Base-by-base conservation (phyloP, 2,888 invertebrate species). In the Lucinisca nassula region DNA sequence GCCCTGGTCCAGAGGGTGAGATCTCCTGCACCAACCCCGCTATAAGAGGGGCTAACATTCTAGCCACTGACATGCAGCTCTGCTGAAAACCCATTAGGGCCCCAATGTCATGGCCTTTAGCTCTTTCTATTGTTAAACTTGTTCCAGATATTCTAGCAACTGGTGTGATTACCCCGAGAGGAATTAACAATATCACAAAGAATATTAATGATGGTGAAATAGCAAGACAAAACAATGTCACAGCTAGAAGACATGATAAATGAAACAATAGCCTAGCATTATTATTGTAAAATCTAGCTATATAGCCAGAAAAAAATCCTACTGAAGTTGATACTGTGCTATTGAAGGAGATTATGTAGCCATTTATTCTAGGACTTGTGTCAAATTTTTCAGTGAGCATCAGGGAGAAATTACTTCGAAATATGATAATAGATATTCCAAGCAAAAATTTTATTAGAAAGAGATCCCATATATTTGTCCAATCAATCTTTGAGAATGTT, bases 61-160 rank as follows among this genome's bases (percentile, higher is more conserved):
- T 92, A 0, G 95, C 94, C 32, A 96, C 82, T 0, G 96, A 94
- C 90, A 95, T 92, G 24, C 95, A 89, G 84, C 96, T 96, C 79
- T 95, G 95, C 72, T 95, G 94, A n/a, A 96, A 91, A 4, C 96
- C 96, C 82, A 96, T 93, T 73, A 96, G 90, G 10, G 94, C 92
- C 2, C 96, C 96, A 10, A 92, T 89, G 58, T 95, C 94, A 17
- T 93, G 83, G 4, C 93, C 90, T 8, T 83, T 82, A 17, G 92
- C 93, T 37, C 95, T 90, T 30, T 93, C 91, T 21, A 96, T 90
- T 0, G 95, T 95, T 58, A 96, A 77, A 17, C 94, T 95, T 1
- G 94, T 93, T 12, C 92, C 87, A 61, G 93, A 92, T 0, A 96
- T 96, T 40, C 96, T 86, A n/a, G 93, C 90, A 6, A 96, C 85